A percentile compares a stretch with the other conserved stretches of the same genome.
These are phyloP conservation scores for Moxostoma hubbsi DNA, from an alignment of 2,797 vertebrate genomes.

Conservation along the genomic window DNA sequence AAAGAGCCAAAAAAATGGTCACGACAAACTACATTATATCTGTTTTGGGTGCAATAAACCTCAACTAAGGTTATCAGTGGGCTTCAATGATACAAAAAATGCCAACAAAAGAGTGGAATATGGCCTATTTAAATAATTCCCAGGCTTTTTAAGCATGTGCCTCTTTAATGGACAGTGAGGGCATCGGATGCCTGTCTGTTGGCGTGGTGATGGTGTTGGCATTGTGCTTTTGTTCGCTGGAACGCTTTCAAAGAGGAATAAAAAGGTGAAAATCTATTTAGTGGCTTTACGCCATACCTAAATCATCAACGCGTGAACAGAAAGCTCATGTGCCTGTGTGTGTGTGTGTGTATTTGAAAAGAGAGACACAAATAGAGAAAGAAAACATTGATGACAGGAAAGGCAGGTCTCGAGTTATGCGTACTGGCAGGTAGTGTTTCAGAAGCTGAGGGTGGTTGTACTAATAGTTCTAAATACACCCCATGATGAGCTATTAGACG, in stretches of 20 bases:
- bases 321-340: conserved; percentile 10
- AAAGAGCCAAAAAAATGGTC: background rate
- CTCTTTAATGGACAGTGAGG: conserved; percentile 39
- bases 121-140: conserved; percentile 34
- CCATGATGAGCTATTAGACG: conserved; percentile 63
- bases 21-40: background rate
- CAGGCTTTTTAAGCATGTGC: conserved; percentile 8
- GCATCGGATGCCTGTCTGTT: conserved; percentile 28
- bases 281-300: conserved; percentile 54
- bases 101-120: conserved; percentile 26
- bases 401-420: conserved; percentile 52
- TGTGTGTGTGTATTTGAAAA: background rate
- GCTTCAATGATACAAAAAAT: conserved; percentile 6
- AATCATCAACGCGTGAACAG: conserved; percentile 49
- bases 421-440: conserved; percentile 59
- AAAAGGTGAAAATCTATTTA: conserved; percentile 59
- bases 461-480: conserved; percentile 61
- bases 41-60: conserved; percentile 12
- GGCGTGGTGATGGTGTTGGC: conserved; percentile 34
- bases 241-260: conserved; percentile 51
- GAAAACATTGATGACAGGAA: conserved; percentile 50
- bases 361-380: conserved; percentile 44
- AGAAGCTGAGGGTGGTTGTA: conserved; percentile 59
- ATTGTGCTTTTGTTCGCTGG: conserved; percentile 48
- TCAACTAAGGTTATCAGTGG: conserved; percentile 33